Evolutionary conservation across 2,113 vertebrate genomes (phyloP).

Genomic region (Phainopepla nitens): DNA sequence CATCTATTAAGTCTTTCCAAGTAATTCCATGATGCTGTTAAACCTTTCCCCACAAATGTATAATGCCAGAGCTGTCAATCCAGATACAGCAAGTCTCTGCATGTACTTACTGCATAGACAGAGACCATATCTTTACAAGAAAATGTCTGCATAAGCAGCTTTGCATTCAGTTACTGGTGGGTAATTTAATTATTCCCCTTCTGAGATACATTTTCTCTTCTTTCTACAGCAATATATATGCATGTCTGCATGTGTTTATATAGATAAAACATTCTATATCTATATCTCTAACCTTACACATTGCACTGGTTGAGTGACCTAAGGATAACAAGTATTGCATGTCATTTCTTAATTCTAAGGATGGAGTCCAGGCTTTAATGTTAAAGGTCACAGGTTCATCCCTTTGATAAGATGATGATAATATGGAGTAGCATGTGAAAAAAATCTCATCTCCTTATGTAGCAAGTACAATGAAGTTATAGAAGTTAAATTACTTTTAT

Average conservation of each 20-base stretch:
- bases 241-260: no score
- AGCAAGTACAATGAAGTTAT: background rate
- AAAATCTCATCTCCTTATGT: background rate
- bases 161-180: background rate
- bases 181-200: slow-evolving; percentile 30
- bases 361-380: background rate
- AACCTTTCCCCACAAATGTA: slow-evolving; percentile 33
- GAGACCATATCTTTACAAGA: slow-evolving; percentile 46
- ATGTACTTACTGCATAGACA: slow-evolving; percentile 39
- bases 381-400: slow-evolving; percentile 11
- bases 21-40: slow-evolving; percentile 33
- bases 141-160: slow-evolving; percentile 46
- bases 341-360: background rate
- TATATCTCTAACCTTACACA: background rate
- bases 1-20: slow-evolving; percentile 37
- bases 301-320: background rate
- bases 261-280: no score
- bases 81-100: slow-evolving; percentile 29
- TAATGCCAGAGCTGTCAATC: slow-evolving; percentile 27
- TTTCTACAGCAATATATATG: background rate
- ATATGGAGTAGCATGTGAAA: background rate
- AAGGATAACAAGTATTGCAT: background rate
- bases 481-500: background rate
- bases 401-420: background rate
- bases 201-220: background rate